Conservation (phyloP, 1,140 invertebrate species). For the Fopius arisanus region DNA sequence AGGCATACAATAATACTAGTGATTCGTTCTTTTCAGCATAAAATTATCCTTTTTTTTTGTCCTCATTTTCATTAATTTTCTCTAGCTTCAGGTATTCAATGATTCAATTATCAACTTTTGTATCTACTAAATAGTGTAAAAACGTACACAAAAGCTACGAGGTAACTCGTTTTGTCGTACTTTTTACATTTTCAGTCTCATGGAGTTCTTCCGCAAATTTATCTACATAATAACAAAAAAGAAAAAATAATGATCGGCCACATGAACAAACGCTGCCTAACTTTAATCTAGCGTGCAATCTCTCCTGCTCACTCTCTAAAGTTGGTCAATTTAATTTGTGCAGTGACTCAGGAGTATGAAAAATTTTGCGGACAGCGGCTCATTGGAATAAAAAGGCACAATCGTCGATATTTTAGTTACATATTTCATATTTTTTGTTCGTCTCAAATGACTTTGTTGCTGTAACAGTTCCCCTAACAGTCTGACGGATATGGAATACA, state of each 20-base stretch:
- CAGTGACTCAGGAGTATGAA: background rate
- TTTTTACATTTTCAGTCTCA: slow-evolving; percentile 63
- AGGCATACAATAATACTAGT: slow-evolving; percentile 39
- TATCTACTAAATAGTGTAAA: slow-evolving; percentile 48
- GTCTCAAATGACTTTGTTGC: background rate
- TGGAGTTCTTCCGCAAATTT: slow-evolving; percentile 45
- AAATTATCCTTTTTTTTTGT: slow-evolving; percentile 19
- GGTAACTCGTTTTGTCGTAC: slow-evolving; percentile 60
- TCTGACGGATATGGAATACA: background rate
- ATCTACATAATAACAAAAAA: background rate
- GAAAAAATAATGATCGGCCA: background rate
- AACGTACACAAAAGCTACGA: slow-evolving; percentile 61
- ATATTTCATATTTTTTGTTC: slow-evolving; percentile 1
- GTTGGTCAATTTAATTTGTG: background rate
- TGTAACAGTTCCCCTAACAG: background rate
- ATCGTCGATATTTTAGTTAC: background rate
- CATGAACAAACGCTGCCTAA: background rate
- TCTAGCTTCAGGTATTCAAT: slow-evolving; percentile 45
- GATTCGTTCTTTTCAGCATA: slow-evolving; percentile 33
- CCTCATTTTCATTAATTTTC: slow-evolving; percentile 17
- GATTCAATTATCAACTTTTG: slow-evolving; percentile 47
- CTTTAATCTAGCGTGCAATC: background rate
- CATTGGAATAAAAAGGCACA: slow-evolving; percentile 23
- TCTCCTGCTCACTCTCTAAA: too few species aligned
- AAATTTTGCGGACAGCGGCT: slow-evolving; percentile 1